Base-by-base conservation (phyloP, 2,888 invertebrate genomes). In the Heliconius charithonia region DNA sequence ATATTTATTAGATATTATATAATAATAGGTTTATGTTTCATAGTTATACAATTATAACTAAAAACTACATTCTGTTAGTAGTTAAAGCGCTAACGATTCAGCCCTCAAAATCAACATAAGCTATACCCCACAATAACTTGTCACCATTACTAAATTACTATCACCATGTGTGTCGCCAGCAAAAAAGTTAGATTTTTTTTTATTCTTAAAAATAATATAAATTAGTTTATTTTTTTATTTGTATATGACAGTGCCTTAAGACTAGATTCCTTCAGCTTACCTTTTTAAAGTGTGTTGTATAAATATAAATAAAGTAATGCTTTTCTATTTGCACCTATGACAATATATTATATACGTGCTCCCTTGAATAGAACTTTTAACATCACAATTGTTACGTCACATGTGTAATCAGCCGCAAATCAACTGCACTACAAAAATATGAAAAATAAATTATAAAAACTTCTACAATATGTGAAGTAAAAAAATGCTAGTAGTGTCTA, bases 141-240 rank as follows among this genome's bases (percentile, higher is more conserved):
- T 71, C 67, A 65, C 76, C 76, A 76, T 71, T 76, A 76, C 63
- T 65, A 65, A 76, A 65, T 71, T 69, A 63, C 51, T 45, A 37
- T 45, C 70, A 41, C 27, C 62, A 25, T 62, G 51, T 13, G 45
- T 76, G 63, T n/a, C 25, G 76, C 22, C n/a, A 25, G 71, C 27
- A 76, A 63, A 73, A 41, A 74, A 25, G 3, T 62, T 12, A 51
- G 4, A 29, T 22, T 56, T 56, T 56, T 22, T 19, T 56, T 22
- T 22, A n/a, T n/a, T n/a, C n/a, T n/a, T n/a, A n/a, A 9, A 56
- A 56, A 22, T 56, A 56, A 56, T 56, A 45, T 45, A 19, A 45
- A 16, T 45, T 45, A 1, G 6, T 19, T 16, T 45, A 45, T 45
- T 37, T 37, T 37, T 37, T 37, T 37, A 37, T 37, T 37, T 37